A percentile compares a stretch with the other conserved stretches of the same genome.
These are phyloP conservation scores for Prunella fulvescens DNA, from an alignment of 2,113 vertebrate genomes.

Conservation along the genomic window DNA sequence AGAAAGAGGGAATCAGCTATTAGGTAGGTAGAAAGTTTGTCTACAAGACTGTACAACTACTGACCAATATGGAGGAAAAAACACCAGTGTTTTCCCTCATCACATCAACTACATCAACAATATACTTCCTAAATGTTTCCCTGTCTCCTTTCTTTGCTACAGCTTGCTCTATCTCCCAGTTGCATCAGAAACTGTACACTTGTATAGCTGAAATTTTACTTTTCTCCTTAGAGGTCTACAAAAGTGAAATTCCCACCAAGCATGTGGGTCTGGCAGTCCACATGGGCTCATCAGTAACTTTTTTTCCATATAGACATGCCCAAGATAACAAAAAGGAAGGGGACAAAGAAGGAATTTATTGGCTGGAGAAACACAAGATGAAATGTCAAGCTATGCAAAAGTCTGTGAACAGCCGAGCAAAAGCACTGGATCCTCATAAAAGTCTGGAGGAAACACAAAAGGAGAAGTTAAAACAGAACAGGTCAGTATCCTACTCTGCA, in stretches of 20 bases:
- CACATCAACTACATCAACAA: background rate
- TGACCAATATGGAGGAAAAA: background rate
- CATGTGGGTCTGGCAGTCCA: background rate
- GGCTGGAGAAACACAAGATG: slow-evolving; percentile 80
- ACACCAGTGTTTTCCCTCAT: background rate
- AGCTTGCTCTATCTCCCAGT: background rate
- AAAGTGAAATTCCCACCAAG: background rate
- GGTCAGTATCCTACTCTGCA: slow-evolving; percentile 71
- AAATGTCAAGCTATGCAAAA: slow-evolving; percentile 81
- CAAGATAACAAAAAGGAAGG: slow-evolving; percentile 78
- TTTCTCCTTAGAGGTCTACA: background rate
- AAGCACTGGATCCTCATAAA: slow-evolving; percentile 86
- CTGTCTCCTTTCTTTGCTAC: background rate
- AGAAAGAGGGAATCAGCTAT: slow-evolving; percentile 84
- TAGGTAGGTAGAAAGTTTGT: slow-evolving; percentile 73
- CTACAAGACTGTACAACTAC: background rate
- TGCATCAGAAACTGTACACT: background rate
- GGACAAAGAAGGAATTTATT: slow-evolving; percentile 74
- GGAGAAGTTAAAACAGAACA: slow-evolving; percentile 80
- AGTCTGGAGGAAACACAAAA: slow-evolving; percentile 83
- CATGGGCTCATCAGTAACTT: background rate
- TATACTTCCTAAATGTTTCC: background rate
- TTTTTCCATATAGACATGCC: slow-evolving; percentile 72
- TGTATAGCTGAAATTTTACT: background rate
- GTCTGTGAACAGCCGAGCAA: slow-evolving; percentile 81